Base-by-base conservation (phyloP, 2,113 vertebrate genomes). In the Brienomyrus brachyistius region DNA sequence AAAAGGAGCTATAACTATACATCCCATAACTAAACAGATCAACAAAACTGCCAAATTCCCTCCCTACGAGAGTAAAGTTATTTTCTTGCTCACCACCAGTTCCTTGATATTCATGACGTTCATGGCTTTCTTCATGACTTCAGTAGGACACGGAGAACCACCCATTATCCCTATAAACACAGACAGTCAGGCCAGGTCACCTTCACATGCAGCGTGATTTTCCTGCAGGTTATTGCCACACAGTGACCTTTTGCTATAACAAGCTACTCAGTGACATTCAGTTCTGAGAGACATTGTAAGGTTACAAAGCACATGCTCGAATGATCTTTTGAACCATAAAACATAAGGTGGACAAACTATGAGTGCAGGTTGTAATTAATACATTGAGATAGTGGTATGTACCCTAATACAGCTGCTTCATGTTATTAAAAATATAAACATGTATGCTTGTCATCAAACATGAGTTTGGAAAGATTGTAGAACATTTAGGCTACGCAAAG, bases 121-220 rank as follows among this genome's bases (percentile, higher is more conserved):
- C 0, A 96, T 90, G 56, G 97, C 13, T 77, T 93, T 92, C 93
- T 80, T 96, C 62, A 97, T 40, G 45, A 99, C 86, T 48, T 98
- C 97, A 6, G 96, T 94, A 13, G 98, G 97, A 92, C 95, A 97
- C 0, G 96, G 91, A 23, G 98, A 96, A 8, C 98, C 98, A 3
- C 91, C 98, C 56, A 97, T 91, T 87, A 97, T 0, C 90, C 96
- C 98, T 99, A 77, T 2, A 88, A 47, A 54, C 17, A 31, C 1
- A 31, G 31, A 31, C 31, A 31, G 31, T 31, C 31, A 89, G 3
- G 4, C 4, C 2, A 31, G 15, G 27, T 8, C 85, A 54, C 2
- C 11, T 17, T 21, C 3, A 15, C 40, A 45, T 27, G 40, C 88
- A 9, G 21, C 23, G 7, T 15, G 9, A 4, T 23, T 27, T 31